These are phyloP conservation scores for Sminthurides bifidus DNA, from an alignment of 1,140 invertebrate genomes.

Conservation along the genomic window DNA sequence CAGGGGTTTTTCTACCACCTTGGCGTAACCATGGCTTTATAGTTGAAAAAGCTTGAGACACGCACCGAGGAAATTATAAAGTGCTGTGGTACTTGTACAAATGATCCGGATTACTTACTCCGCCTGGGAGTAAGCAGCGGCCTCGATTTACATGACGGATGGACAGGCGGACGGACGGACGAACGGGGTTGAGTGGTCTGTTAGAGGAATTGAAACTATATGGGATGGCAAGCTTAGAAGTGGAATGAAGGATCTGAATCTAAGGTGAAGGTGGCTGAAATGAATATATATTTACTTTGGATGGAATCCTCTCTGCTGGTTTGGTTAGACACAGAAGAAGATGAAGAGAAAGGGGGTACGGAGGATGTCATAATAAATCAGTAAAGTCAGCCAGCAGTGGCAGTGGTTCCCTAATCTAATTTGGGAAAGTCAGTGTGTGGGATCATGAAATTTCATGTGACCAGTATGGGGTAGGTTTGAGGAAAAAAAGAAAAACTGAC, in stretches of 20 bases:
- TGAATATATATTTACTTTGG: no score
- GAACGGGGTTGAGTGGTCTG: no score
- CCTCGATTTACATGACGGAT: not conserved
- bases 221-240: not conserved
- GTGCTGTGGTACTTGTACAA: no score
- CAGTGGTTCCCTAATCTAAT: constrained; percentile 32
- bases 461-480: constrained; percentile 29
- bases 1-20: no score
- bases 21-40: no score
- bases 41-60: no score
- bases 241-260: not conserved
- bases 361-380: constrained; percentile 33
- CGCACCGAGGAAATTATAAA: no score
- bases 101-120: no score
- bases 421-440: constrained; percentile 33
- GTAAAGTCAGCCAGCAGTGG: constrained; percentile 24
- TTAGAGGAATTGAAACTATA: not conserved
- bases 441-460: constrained; percentile 32
- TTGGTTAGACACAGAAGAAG: no score
- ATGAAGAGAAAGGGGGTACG: constrained; percentile 23
- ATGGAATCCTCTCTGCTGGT: no score
- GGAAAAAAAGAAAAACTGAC: constrained; percentile 48
- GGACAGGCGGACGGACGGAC: not conserved
- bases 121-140: no score
- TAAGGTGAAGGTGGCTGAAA: no score